phyloP scores from a whole-genome alignment of 2,113 vertebrate genomes.

The Lepus timidus region DNA sequence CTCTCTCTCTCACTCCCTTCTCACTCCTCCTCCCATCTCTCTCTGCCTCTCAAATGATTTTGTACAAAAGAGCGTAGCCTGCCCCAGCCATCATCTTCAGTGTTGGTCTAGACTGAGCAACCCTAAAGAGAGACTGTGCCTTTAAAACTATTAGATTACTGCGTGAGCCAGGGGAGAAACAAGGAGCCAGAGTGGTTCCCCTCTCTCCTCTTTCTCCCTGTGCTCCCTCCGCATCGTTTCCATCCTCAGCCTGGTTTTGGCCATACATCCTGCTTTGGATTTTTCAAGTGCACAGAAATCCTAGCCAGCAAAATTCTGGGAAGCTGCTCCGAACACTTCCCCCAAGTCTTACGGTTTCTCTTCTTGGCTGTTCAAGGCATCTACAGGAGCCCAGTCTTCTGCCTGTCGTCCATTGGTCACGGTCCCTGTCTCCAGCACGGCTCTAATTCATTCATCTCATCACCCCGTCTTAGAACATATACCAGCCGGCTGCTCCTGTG shows the following conservation, averaged over 20 bases:
- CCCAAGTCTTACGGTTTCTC: neutral
- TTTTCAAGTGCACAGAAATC: neutral
- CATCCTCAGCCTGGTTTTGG: constrained; percentile 3
- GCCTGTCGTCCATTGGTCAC: neutral
- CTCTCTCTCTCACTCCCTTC: too few species aligned
- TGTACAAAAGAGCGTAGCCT: neutral
- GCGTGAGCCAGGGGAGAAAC: neutral
- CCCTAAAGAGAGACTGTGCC: neutral
- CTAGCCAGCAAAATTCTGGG: neutral
- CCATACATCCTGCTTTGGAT: neutral
- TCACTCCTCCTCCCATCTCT: too few species aligned
- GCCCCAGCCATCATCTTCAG: neutral
- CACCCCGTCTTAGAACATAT: neutral
- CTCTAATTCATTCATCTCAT: neutral
- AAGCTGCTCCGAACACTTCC: neutral
- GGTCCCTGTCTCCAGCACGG: neutral
- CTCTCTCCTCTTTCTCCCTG: neutral
- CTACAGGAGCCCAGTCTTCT: neutral
- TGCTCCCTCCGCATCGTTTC: neutral
- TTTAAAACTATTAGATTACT: neutral
- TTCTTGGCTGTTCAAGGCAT: neutral
- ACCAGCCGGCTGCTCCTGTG: neutral
- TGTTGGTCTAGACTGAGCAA: neutral
- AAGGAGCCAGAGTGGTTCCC: neutral
- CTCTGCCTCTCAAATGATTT: too few species aligned